Base-by-base conservation (phyloP, 2,113 vertebrate species). In the Otis tarda region DNA sequence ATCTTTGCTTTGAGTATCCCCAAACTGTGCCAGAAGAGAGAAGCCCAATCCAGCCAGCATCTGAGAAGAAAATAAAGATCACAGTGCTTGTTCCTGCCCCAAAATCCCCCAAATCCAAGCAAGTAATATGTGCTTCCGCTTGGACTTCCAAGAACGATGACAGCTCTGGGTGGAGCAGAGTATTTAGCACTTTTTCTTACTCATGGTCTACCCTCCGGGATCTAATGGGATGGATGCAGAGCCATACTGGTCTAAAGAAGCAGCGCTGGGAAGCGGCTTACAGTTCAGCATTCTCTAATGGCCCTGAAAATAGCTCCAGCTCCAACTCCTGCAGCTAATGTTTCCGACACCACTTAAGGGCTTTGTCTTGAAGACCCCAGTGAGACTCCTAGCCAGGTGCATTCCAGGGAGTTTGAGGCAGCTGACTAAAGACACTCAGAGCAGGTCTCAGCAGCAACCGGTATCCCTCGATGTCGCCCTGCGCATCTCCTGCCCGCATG, bases 401-500 rank as follows among this genome's bases (percentile, higher is more conserved):
- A 3, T 59, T 74, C 75, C 20, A 52, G 8, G 39, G 35, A 49
- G 4, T 43, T 84, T 71, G 71, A 89, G 56, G 20, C 11, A 59
- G 31, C 63, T 56, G 49, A n/a, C 28, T 73, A 7, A 88, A 47
- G 61, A 47, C 15, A 12, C 30, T 64, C 50, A 56, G 33, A 92
- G 16, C 4, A 1, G 35, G 15, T 50, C 41, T 90, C 4, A 5
- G 69, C 41, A 43, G 61, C 15, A 31, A 45, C 24, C 2, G 0
- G 3, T 30, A 12, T 56, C 83, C 56, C 60, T 47, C 0, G 0
- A 4, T 25, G n/a, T 53, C 17, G 14, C 49, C 53, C 27, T 25
- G 4, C 39, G 37, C 20, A 56, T 17, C 12, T 69, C 45, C 41
- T 3, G 3, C 13, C 31, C 49, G 6, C 0, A 2, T 1, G 2